A percentile compares a stretch with the other conserved stretches of the same genome.
These are phyloP conservation scores for Parasteatoda tepidariorum DNA, from an alignment of 1,140 invertebrate genomes.

Conservation along the genomic window DNA sequence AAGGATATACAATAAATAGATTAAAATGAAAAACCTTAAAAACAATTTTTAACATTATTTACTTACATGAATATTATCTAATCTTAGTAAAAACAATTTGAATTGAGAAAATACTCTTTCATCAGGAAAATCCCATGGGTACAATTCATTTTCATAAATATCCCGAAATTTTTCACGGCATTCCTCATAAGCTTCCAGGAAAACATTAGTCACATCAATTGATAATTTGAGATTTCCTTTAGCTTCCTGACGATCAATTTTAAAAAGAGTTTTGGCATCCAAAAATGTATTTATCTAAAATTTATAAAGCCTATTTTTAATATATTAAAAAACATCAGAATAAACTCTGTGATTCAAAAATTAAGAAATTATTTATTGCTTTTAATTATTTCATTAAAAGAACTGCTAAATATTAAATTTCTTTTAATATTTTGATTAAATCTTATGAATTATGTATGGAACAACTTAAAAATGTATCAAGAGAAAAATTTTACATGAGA, in stretches of 20 bases:
- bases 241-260: not conserved
- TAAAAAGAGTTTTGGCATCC: slow-evolving; percentile 16
- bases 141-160: not conserved
- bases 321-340: not conserved
- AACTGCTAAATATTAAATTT: not conserved
- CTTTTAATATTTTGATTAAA: not conserved
- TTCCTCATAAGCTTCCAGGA: slow-evolving; percentile 35
- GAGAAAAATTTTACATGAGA: too few relatives aligned
- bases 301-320: not conserved
- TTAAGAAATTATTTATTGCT: not conserved
- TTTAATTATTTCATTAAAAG: not conserved
- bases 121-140: slow-evolving; percentile 55
- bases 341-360: too few relatives aligned
- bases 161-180: slow-evolving; percentile 5
- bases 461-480: too few relatives aligned
- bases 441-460: not conserved
- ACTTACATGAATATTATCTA: slow-evolving; percentile 47
- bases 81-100: slow-evolving; percentile 23
- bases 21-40: too few relatives aligned
- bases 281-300: slow-evolving; percentile 30
- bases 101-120: slow-evolving; percentile 29
- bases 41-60: not conserved
- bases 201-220: slow-evolving; percentile 1
- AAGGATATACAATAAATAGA: too few relatives aligned
- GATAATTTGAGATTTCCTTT: slow-evolving; percentile 2